phyloP scores from a whole-genome alignment of 2,888 invertebrate genomes.

The Dicyrtoma fusca region DNA sequence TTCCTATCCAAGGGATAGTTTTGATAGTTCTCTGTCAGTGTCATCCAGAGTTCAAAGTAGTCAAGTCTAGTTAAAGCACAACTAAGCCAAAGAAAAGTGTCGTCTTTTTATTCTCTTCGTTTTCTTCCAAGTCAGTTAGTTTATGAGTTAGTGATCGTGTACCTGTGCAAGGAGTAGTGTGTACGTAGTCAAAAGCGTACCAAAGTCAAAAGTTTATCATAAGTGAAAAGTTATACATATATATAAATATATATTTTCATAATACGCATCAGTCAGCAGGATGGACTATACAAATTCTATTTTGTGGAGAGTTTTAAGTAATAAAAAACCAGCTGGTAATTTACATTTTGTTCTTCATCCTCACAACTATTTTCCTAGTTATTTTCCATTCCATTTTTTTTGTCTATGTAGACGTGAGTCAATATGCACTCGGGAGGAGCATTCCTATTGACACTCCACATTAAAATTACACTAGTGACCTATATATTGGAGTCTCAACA shows the following conservation, averaged over 20 bases:
- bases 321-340: constrained; percentile 37
- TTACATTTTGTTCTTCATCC: background rate
- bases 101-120: no score
- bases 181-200: no score
- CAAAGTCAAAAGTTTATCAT: constrained; percentile 1
- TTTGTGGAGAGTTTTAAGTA: constrained; percentile 38
- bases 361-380: no score
- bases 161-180: no score
- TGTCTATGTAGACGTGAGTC: constrained; percentile 61
- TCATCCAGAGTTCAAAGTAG: no score
- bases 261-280: constrained; percentile 18
- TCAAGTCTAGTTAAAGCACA: no score
- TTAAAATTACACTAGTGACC: background rate
- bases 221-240: background rate
- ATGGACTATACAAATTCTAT: constrained; percentile 41
- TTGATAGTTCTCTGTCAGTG: no score
- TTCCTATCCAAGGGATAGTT: no score
- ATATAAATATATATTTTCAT: background rate
- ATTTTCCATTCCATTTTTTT: constrained; percentile 14
- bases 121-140: background rate
- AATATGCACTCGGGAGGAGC: no score
- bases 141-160: no score
- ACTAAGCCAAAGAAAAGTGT: no score
- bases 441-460: no score
- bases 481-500: background rate